These are phyloP conservation scores for Zhuqinia jingwanae DNA, from an alignment of 2,888 invertebrate genomes.

Conservation along the genomic window DNA sequence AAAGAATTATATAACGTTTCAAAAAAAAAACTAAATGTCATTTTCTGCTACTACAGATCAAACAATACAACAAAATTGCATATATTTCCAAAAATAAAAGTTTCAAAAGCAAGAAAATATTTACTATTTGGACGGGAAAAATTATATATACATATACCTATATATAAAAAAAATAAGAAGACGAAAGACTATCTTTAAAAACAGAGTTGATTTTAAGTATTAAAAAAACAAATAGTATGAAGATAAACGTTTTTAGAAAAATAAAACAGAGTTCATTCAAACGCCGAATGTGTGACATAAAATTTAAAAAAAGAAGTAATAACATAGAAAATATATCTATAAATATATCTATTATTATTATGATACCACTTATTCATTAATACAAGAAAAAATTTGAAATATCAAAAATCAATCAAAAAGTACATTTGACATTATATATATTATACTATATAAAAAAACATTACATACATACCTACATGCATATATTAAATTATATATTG, in stretches of 20 bases:
- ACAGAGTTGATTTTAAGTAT: constrained; percentile 30
- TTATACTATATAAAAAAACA: constrained; percentile 5
- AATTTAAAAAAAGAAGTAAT: too few species aligned
- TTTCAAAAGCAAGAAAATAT: not conserved
- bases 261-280: not conserved
- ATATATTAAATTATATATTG: constrained; percentile 12
- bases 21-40: too few species aligned
- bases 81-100: not conserved
- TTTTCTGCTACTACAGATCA: constrained; percentile 1
- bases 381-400: constrained; percentile 8
- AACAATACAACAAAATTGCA: not conserved
- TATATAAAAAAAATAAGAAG: constrained; percentile 2
- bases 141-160: too few species aligned
- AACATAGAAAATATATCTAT: not conserved
- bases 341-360: not conserved
- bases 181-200: constrained; percentile 32
- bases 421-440: constrained; percentile 32
- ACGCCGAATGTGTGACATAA: too few species aligned
- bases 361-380: not conserved
- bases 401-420: constrained; percentile 15
- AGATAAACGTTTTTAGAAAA: not conserved
- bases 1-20: not conserved
- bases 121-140: not conserved
- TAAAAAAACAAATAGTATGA: not conserved
- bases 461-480: not conserved